Conservation (phyloP, 2,888 invertebrate species). For the Caenorhabditis sp. region DNA sequence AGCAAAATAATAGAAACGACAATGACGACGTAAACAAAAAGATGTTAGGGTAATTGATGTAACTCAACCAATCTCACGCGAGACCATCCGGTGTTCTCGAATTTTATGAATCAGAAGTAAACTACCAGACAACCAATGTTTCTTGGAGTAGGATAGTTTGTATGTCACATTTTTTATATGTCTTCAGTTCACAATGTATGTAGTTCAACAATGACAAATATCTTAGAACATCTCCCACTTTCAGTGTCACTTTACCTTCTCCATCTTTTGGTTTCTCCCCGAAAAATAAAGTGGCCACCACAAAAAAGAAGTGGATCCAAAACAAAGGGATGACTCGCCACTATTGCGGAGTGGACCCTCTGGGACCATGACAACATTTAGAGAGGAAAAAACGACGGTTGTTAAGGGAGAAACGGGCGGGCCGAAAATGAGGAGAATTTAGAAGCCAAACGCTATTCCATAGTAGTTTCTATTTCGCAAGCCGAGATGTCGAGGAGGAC, state of each 20-base stretch:
- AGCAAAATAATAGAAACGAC: too few relatives aligned
- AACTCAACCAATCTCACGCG: too few relatives aligned
- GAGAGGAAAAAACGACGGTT: slow-evolving; percentile 14
- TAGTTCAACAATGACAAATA: too few relatives aligned
- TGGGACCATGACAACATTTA: slow-evolving; percentile 32
- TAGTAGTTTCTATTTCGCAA: background rate
- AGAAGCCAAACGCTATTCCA: background rate
- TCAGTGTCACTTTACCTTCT: background rate
- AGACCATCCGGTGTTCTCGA: too few relatives aligned
- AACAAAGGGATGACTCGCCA: slow-evolving; percentile 26
- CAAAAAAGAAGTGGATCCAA: slow-evolving; percentile 24
- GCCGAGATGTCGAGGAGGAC: slow-evolving; percentile 59
- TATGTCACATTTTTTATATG: too few relatives aligned
- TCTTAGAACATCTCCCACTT: too few relatives aligned
- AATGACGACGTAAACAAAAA: too few relatives aligned
- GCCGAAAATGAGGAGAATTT: background rate
- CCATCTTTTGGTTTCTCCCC: background rate
- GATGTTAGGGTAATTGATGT: too few relatives aligned
- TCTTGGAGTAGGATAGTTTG: too few relatives aligned
- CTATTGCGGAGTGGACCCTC: background rate
- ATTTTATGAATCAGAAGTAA: too few relatives aligned
- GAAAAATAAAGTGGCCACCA: slow-evolving; percentile 48
- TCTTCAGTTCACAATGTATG: too few relatives aligned
- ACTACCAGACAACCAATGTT: too few relatives aligned
- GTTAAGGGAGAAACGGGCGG: slow-evolving; percentile 19